A percentile compares a stretch with the other conserved stretches of the same genome.
These are phyloP conservation scores for Erebia aethiops DNA, from an alignment of 2,888 invertebrate genomes.

Conservation along the genomic window DNA sequence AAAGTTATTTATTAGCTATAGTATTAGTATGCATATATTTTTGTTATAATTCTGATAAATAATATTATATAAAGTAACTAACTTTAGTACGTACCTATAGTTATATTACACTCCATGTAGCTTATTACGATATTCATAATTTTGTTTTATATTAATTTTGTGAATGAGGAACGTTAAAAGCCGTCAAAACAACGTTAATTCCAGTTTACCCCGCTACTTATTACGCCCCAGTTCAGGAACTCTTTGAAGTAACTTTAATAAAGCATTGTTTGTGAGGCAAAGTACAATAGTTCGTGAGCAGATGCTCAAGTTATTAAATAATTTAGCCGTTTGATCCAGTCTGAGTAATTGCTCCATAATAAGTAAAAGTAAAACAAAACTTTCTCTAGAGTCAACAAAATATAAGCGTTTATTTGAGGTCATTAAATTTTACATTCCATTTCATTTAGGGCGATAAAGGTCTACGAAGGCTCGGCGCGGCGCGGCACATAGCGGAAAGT, in stretches of 20 bases:
- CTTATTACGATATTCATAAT: neutral
- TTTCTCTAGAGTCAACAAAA: constrained; percentile 8
- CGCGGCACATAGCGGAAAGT: too few relatives aligned
- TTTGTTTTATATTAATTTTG: neutral
- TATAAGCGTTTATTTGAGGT: neutral
- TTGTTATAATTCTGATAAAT: too few relatives aligned
- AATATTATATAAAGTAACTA: too few relatives aligned
- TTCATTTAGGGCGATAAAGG: too few relatives aligned
- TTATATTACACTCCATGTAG: neutral
- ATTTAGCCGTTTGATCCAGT: constrained; percentile 12
- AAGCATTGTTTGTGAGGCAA: constrained; percentile 9
- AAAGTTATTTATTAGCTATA: too few relatives aligned
- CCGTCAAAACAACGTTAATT: neutral
- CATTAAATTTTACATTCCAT: neutral
- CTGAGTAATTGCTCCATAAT: constrained; percentile 10
- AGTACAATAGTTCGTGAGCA: constrained; percentile 11
- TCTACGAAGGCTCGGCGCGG: too few relatives aligned
- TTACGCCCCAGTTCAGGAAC: neutral
- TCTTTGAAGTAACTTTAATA: constrained; percentile 15
- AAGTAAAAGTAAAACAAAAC: constrained; percentile 14
- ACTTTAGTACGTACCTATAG: neutral
- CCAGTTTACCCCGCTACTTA: neutral
- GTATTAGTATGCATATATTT: too few relatives aligned
- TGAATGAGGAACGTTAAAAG: neutral
- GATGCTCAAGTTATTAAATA: constrained; percentile 16